Conservation (phyloP, 2,888 invertebrate species). For the Carterocephalus palaemon region DNA sequence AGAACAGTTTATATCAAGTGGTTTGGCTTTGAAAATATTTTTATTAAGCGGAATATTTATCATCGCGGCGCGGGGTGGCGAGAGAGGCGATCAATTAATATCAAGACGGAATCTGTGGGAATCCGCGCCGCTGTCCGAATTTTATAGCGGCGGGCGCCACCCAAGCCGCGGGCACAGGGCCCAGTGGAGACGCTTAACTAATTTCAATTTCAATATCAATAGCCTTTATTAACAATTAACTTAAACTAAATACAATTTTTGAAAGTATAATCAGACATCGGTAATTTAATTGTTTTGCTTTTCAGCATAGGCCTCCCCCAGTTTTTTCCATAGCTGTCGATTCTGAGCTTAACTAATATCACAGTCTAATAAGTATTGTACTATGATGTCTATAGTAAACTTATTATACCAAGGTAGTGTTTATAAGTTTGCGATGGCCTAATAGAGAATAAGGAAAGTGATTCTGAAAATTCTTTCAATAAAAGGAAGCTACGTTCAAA, state of each 20-base stretch:
- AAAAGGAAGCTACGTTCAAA: too few relatives aligned
- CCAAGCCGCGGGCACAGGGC: slow-evolving; percentile 55
- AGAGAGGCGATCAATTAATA: slow-evolving; percentile 77
- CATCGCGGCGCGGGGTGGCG: slow-evolving; percentile 45
- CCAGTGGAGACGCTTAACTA: slow-evolving; percentile 39
- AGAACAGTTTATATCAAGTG: slow-evolving; percentile 1
- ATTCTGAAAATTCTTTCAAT: too few relatives aligned
- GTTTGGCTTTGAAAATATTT: slow-evolving; percentile 23
- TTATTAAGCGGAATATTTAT: slow-evolving; percentile 40
- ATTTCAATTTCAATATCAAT: not conserved
- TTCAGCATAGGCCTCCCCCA: too few relatives aligned
- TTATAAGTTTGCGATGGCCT: not conserved
- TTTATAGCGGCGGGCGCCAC: slow-evolving; percentile 78
- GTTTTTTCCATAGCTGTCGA: too few relatives aligned
- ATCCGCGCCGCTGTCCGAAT: slow-evolving; percentile 78
- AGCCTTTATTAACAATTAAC: too few relatives aligned
- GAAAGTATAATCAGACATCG: too few relatives aligned
- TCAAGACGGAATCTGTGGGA: slow-evolving; percentile 78
- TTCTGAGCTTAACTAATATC: not conserved
- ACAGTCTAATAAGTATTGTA: not conserved
- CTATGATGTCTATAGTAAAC: not conserved
- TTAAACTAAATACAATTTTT: too few relatives aligned
- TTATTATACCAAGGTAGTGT: not conserved
- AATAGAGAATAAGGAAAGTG: too few relatives aligned
- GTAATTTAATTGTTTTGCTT: too few relatives aligned